Base-by-base conservation (phyloP, 2,113 vertebrate species). In the Phoxinus phoxinus region DNA sequence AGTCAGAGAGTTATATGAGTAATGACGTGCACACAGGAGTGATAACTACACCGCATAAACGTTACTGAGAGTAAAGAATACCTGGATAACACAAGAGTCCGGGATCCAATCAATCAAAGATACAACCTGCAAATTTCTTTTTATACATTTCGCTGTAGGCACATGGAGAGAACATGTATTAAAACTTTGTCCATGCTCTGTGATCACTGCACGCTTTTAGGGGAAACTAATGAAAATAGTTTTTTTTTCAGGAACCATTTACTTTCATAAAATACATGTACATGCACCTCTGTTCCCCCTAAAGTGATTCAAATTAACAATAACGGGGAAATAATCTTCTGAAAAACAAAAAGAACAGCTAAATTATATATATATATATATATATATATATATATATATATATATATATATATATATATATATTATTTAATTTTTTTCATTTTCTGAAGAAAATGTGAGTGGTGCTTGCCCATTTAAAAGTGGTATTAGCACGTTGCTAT, bases 31-130 rank as follows among this genome's bases (percentile, higher is more conserved):
- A 67, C 35, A 46, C 23, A 41, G n/a, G 15, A n/a, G 32, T 46
- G 77, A 61, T 44, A 67, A 67, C 25, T 32, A 81, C 6, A 32
- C 27, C 19, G 12, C 69, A 69, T 32, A 67, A 6, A 30, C 3
- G n/a, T 81, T 48, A 81, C 37, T 32, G 79, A 46, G 9, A 65
- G 10, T 23, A 23, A 11, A 32, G 44, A 21, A 81, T 67, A 67
- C 25, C 61, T 21, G 17, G 61, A 23, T 75, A 30, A 30, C 61
- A 30, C 15, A 21, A 21, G 73, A 51, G 67, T 37, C 32, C 32
- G 37, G 32, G 25, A 81, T 46, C 41, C n/a, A 46, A 67, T 67
- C 59, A 44, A 79, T 81, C 37, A 81, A 46, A 65, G 12, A 65
- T 59, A 6, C 5, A 59, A 23, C 4, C 7, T 44, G 35, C 58